These are phyloP conservation scores for Netelia melanura DNA, from an alignment of 2,888 invertebrate genomes.

Conservation along the genomic window DNA sequence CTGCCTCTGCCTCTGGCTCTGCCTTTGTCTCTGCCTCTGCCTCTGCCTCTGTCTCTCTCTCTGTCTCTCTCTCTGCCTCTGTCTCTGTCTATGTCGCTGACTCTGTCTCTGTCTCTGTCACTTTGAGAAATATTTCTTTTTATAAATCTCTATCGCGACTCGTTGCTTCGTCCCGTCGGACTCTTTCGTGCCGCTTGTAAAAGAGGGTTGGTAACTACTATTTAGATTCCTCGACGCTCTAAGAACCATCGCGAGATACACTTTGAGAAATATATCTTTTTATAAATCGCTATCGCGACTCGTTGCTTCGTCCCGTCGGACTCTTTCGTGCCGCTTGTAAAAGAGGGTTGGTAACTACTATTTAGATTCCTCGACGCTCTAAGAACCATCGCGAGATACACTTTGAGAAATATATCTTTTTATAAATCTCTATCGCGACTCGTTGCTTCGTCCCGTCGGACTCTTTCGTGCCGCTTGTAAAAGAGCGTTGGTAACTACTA, in stretches of 20 bases:
- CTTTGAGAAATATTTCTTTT: background rate
- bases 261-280: background rate
- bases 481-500: background rate
- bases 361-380: background rate
- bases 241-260: background rate
- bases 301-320: background rate
- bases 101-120: too few species aligned
- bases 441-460: background rate
- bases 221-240: background rate
- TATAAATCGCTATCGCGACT: background rate
- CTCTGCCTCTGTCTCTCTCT: too few species aligned
- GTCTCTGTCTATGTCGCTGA: too few species aligned
- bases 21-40: too few species aligned
- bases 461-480: constrained; percentile 11
- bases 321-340: constrained; percentile 9
- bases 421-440: background rate
- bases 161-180: background rate
- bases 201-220: background rate
- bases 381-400: background rate
- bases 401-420: background rate
- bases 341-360: background rate
- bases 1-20: too few species aligned
- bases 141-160: background rate
- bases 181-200: constrained; percentile 10
- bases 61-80: too few species aligned